Conservation (phyloP, 2,113 vertebrate species). For the Scatophagus argus region DNA sequence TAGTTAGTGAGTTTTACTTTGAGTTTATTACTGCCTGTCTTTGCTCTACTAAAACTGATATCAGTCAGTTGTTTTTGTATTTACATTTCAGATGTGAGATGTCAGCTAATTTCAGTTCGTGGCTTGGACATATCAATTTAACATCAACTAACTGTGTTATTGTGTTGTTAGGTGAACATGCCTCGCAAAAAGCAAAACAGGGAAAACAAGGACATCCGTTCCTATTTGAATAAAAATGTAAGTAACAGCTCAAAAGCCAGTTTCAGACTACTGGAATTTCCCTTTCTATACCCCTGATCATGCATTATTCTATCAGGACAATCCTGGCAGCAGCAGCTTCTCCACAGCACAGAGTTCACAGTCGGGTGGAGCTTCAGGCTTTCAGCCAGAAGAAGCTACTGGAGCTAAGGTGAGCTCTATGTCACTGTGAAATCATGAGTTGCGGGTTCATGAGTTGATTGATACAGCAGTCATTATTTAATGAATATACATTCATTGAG, state of each 20-base stretch:
- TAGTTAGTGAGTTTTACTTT: too few relatives aligned
- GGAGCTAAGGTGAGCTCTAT: slow-evolving; percentile 5
- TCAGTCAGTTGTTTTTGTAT: background rate
- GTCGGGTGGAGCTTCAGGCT: background rate
- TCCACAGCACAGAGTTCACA: fast-evolving
- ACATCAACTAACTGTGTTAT: background rate
- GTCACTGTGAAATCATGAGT: too few relatives aligned
- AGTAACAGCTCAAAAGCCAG: background rate
- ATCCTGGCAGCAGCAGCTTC: background rate
- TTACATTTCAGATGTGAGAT: too few relatives aligned
- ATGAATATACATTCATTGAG: too few relatives aligned
- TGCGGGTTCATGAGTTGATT: too few relatives aligned
- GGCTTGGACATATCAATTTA: background rate
- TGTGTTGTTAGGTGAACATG: background rate
- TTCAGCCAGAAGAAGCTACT: too few relatives aligned
- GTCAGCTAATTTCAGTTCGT: background rate
- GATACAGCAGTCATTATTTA: too few relatives aligned
- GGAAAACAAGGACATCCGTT: background rate
- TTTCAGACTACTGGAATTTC: too few relatives aligned
- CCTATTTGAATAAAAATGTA: background rate
- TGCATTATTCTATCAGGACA: background rate
- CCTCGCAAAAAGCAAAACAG: background rate
- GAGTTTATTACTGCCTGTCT: too few relatives aligned
- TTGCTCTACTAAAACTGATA: background rate
- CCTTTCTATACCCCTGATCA: too few relatives aligned